Percentiles rank a stretch among this genome's conserved stretches.
These are phyloP conservation scores for Rhinolophus ferrumequinum DNA, from an alignment of 2,113 vertebrate genomes.

Conservation along the genomic window DNA sequence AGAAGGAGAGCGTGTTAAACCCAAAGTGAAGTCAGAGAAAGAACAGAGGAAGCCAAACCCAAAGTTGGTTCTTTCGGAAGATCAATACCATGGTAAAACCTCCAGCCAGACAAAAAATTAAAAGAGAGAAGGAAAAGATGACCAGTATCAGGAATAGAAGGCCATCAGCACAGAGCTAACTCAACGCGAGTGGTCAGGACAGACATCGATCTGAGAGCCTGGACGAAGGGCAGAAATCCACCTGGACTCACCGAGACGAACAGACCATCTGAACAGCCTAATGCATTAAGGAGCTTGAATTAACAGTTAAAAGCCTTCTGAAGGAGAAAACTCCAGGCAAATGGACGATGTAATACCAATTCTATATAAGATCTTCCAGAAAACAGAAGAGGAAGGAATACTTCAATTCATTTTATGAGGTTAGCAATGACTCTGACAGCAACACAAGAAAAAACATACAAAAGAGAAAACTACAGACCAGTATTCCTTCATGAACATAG, in stretches of 20 bases:
- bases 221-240: accelerated
- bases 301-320: not conserved
- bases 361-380: not conserved
- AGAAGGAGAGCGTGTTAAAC: not conserved
- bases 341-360: not conserved
- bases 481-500: not conserved
- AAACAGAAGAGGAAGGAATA: not conserved
- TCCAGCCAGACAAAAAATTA: not conserved
- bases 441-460: not conserved
- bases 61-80: not conserved
- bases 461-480: not conserved
- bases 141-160: not conserved
- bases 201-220: not conserved
- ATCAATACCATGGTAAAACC: not conserved
- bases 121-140: not conserved
- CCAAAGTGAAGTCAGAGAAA: not conserved
- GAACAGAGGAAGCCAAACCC: not conserved
- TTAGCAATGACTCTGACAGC: not conserved
- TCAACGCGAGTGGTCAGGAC: accelerated
- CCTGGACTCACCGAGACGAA: not conserved
- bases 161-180: accelerated
- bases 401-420: not conserved
- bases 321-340: not conserved
- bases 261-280: accelerated
- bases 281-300: not conserved